phyloP scores from a whole-genome alignment of 2,113 vertebrate genomes.

The Pteruthius melanotis region DNA sequence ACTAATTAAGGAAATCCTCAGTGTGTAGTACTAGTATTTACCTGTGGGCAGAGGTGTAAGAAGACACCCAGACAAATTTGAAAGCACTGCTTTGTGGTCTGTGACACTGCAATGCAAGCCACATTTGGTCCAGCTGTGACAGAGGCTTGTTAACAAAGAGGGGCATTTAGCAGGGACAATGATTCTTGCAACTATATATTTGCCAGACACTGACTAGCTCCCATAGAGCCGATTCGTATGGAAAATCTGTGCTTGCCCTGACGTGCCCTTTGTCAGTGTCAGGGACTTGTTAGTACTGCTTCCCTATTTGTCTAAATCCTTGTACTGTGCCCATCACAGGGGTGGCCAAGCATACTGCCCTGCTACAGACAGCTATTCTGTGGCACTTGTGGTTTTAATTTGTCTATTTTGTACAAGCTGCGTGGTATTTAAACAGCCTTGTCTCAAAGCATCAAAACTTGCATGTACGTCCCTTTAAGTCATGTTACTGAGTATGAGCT shows the following conservation, averaged over 20 bases:
- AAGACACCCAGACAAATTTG: not conserved
- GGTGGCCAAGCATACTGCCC: not conserved
- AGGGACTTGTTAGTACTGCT: not conserved
- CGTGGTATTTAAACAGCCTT: not conserved
- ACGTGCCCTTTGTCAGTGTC: not conserved
- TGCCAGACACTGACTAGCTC: not conserved
- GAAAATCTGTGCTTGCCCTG: not conserved
- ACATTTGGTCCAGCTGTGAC: not conserved
- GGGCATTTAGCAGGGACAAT: not conserved
- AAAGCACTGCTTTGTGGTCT: not conserved
- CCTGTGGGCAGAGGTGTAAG: not conserved
- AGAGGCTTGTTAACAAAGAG: not conserved
- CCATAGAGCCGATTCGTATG: accelerated
- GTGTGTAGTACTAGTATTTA: not conserved
- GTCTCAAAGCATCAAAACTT: not conserved
- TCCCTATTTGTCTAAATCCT: not conserved
- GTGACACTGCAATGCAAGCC: not conserved
- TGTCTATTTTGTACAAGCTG: not conserved
- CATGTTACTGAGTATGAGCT: not conserved
- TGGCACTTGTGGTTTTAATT: not conserved
- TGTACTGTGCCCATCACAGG: not conserved
- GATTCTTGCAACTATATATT: not conserved
- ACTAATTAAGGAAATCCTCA: not conserved
- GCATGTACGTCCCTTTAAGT: not conserved
- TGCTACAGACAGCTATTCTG: not conserved